Conservation (phyloP, 2,888 invertebrate genomes). For the Nasonovia ribisnigri region DNA sequence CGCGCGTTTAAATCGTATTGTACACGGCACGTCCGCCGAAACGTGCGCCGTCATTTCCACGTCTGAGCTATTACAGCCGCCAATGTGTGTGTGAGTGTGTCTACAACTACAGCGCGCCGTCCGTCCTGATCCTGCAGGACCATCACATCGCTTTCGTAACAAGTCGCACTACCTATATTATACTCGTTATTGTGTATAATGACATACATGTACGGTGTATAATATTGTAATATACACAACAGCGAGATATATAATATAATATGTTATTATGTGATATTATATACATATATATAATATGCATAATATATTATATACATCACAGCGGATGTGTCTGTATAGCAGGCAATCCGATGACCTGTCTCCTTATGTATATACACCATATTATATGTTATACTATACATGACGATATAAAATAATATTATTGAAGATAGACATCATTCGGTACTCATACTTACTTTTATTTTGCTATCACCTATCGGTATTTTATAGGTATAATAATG, state of each 20-base stretch:
- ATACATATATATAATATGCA: neutral
- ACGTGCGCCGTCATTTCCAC: slow-evolving; percentile 53
- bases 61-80: neutral
- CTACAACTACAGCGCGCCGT: neutral
- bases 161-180: neutral
- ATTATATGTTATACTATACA: neutral
- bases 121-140: neutral
- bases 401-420: neutral
- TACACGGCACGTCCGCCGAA: slow-evolving; percentile 30
- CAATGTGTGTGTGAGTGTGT: neutral
- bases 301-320: neutral
- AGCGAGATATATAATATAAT: too few species aligned
- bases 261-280: too few species aligned
- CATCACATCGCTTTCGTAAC: neutral
- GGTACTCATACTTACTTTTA: too few species aligned
- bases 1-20: slow-evolving; percentile 24
- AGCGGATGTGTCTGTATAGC: neutral
- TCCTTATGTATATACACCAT: neutral
- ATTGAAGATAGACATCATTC: too few species aligned
- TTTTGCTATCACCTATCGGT: too few species aligned
- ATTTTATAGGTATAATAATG: too few species aligned
- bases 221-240: neutral
- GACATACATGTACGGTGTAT: neutral
- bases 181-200: neutral
- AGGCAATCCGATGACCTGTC: neutral